Evolutionary conservation across 2,888 invertebrate species (phyloP).

Genomic region (Macaria liturata): DNA sequence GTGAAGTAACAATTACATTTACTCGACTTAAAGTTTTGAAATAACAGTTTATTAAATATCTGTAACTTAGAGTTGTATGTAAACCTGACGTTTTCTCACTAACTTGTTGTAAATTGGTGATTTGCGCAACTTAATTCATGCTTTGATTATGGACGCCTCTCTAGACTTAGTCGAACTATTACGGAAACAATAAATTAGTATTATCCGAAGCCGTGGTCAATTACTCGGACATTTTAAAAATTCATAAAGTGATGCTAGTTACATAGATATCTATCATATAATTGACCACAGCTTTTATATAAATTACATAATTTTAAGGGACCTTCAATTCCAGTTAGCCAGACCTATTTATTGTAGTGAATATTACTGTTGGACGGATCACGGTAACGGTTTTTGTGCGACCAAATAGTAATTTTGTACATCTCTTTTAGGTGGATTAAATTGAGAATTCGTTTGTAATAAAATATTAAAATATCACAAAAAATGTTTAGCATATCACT

Average conservation of each 20-base stretch:
- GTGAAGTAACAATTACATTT: slow-evolving; percentile 63
- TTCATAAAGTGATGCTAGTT: slow-evolving; percentile 12
- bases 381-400: slow-evolving; percentile 67
- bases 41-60: slow-evolving; percentile 64
- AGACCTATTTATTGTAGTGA: slow-evolving; percentile 81
- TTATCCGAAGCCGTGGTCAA: slow-evolving; percentile 69
- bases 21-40: slow-evolving; percentile 54
- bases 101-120: slow-evolving; percentile 73
- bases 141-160: slow-evolving; percentile 80
- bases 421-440: slow-evolving; percentile 71
- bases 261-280: slow-evolving; percentile 42
- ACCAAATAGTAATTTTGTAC: slow-evolving; percentile 81
- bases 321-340: slow-evolving; percentile 83
- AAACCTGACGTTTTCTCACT: slow-evolving; percentile 64
- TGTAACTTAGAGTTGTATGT: slow-evolving; percentile 66
- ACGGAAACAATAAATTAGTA: slow-evolving; percentile 40
- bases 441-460: slow-evolving; percentile 69
- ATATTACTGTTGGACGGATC: slow-evolving; percentile 73
- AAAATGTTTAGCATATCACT: slow-evolving; percentile 79
- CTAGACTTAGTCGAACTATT: slow-evolving; percentile 78
- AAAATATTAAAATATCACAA: slow-evolving; percentile 74
- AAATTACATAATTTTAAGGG: slow-evolving; percentile 82
- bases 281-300: slow-evolving; percentile 76
- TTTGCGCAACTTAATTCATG: slow-evolving; percentile 77
- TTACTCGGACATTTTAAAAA: slow-evolving; percentile 55